phyloP scores from a whole-genome alignment of 92 coral and sea anemone genomes.

The Virgularia gustaviana region DNA sequence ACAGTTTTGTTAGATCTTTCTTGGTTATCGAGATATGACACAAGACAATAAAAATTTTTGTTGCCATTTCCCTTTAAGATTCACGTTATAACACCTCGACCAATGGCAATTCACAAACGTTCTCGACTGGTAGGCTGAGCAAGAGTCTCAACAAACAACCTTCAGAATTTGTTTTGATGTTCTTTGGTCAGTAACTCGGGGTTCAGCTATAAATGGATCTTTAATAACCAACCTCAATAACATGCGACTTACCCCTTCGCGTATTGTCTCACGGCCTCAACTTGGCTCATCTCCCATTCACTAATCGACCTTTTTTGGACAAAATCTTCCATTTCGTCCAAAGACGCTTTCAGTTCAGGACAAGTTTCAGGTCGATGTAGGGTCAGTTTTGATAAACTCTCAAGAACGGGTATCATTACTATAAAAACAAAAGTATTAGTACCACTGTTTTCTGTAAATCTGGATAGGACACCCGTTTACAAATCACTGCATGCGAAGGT shows the following conservation, averaged over 20 bases:
- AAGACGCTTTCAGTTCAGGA: slow-evolving; percentile 16
- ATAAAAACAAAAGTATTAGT: too few species aligned
- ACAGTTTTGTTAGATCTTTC: too few species aligned
- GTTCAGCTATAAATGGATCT: too few species aligned
- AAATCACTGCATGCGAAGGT: too few species aligned
- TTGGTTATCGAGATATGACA: too few species aligned
- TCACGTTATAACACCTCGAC: too few species aligned
- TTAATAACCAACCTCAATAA: background rate
- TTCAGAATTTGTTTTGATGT: too few species aligned
- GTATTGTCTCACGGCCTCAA: background rate
- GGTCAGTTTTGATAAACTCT: slow-evolving; percentile 1
- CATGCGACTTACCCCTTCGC: slow-evolving; percentile 1
- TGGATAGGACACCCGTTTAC: too few species aligned
- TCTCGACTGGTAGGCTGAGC: background rate
- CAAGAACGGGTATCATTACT: slow-evolving; percentile 19
- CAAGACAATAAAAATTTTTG: too few species aligned
- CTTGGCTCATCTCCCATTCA: slow-evolving; percentile 26
- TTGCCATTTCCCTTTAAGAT: too few species aligned
- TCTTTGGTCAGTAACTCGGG: too few species aligned
- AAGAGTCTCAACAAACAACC: background rate
- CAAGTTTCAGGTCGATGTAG: background rate
- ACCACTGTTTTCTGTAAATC: background rate
- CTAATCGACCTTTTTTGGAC: background rate
- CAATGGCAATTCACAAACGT: too few species aligned
- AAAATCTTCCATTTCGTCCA: slow-evolving; percentile 23